A percentile compares a stretch with the other conserved stretches of the same genome.
Conservation (phyloP, 2,797 vertebrate species). For the Sebastes minor region DNA sequence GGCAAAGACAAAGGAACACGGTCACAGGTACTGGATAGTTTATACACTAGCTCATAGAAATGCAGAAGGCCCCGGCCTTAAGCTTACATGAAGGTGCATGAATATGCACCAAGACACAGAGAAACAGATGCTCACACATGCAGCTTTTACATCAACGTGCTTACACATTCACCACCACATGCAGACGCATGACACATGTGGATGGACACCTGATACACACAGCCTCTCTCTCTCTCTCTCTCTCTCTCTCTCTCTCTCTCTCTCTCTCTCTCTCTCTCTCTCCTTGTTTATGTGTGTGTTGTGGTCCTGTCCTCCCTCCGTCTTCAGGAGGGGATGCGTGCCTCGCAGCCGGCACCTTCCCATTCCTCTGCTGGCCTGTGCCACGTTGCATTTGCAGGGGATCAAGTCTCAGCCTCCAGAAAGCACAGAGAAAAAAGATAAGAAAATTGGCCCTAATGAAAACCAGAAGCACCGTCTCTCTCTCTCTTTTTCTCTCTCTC, state of each 20-base stretch:
- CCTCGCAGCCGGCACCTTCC: slow-evolving; percentile 86
- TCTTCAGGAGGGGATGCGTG: slow-evolving; percentile 76
- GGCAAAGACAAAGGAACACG: background rate
- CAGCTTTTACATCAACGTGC: slow-evolving; percentile 8
- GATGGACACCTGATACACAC: slow-evolving; percentile 28
- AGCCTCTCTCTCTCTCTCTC: background rate
- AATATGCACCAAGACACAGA: background rate
- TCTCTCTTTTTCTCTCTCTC: background rate
- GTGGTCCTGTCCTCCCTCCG: slow-evolving; percentile 25
- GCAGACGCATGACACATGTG: background rate
- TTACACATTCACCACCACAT: slow-evolving; percentile 8
- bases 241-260: background rate
- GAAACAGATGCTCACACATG: slow-evolving; percentile 1
- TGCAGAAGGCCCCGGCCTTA: background rate
- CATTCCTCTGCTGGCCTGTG: slow-evolving; percentile 81
- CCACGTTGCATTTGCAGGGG: slow-evolving; percentile 90
- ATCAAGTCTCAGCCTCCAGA: slow-evolving; percentile 88
- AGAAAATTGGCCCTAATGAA: slow-evolving; percentile 95
- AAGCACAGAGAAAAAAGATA: slow-evolving; percentile 89
- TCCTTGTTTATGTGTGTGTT: slow-evolving; percentile 41
- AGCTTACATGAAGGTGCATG: background rate
- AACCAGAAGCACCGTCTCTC: slow-evolving; percentile 86
- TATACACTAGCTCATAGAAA: background rate
- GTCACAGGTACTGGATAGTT: background rate
- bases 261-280: background rate